phyloP scores from a whole-genome alignment of 1,140 invertebrate genomes.

The Hylaeus volcanicus region DNA sequence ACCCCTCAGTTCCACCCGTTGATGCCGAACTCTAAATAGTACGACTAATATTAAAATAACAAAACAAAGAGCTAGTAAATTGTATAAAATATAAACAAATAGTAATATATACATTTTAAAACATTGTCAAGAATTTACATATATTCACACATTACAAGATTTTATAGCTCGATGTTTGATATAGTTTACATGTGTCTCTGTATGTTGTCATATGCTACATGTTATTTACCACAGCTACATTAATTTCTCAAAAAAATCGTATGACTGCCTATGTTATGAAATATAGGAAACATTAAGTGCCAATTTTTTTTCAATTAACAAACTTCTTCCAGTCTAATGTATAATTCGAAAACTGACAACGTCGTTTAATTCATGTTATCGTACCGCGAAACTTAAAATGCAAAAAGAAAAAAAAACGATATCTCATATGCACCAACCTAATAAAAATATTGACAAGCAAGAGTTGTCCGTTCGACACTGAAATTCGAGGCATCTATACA shows the following conservation, averaged over 20 bases:
- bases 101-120: background rate
- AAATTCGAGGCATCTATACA: conserved; percentile 8
- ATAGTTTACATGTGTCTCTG: background rate
- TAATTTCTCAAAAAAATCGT: too few relatives aligned
- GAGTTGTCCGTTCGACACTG: background rate
- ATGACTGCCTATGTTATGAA: background rate
- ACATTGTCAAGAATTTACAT: background rate
- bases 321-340: background rate
- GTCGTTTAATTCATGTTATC: background rate
- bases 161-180: background rate
- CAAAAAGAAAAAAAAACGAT: background rate
- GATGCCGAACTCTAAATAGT: conserved; percentile 76
- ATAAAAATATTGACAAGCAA: conserved; percentile 54
- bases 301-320: background rate
- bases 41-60: conserved; percentile 27
- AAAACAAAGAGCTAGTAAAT: background rate
- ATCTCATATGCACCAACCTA: background rate
- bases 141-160: background rate
- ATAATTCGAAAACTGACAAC: background rate
- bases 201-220: background rate
- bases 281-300: background rate
- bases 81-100: background rate
- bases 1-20: conserved; percentile 78
- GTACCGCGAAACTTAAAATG: background rate
- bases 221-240: too few relatives aligned